Conservation (phyloP, 2,113 vertebrate genomes). For the Cygnus buccinator region DNA sequence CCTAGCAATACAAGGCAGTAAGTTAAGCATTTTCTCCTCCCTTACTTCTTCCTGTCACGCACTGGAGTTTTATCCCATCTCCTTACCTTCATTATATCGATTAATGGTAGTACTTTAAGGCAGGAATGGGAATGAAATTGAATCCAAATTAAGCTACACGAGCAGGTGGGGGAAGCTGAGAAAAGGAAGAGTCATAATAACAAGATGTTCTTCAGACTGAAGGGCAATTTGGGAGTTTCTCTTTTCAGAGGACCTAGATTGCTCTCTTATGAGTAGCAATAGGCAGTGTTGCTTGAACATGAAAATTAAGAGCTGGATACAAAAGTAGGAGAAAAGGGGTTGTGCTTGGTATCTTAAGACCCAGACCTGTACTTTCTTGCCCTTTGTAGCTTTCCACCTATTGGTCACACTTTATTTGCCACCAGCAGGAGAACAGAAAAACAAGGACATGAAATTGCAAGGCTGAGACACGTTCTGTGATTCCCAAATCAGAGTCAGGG, state of each 20-base stretch:
- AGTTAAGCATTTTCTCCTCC: background rate
- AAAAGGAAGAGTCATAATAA: background rate
- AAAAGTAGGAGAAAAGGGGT: background rate
- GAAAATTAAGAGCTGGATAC: background rate
- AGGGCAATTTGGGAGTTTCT: background rate
- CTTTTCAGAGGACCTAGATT: slow-evolving; percentile 21
- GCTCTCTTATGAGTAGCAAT: slow-evolving; percentile 3
- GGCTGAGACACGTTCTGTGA: background rate
- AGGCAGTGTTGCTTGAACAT: background rate
- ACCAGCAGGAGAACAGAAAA: background rate
- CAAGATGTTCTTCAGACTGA: slow-evolving; percentile 50
- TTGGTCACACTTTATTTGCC: background rate
- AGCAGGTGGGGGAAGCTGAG: background rate
- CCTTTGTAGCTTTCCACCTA: background rate
- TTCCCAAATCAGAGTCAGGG: background rate
- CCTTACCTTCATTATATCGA: background rate
- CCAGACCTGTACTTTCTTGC: background rate
- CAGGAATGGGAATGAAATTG: background rate
- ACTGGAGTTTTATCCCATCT: background rate
- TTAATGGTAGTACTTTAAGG: background rate
- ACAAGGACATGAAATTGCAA: background rate
- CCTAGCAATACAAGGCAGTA: background rate
- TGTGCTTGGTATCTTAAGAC: background rate
- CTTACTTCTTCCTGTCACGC: background rate
- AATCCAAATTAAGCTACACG: background rate